Evolutionary conservation across 2,113 vertebrate genomes (phyloP).

Genomic region (Leptodactylus fuscus): DNA sequence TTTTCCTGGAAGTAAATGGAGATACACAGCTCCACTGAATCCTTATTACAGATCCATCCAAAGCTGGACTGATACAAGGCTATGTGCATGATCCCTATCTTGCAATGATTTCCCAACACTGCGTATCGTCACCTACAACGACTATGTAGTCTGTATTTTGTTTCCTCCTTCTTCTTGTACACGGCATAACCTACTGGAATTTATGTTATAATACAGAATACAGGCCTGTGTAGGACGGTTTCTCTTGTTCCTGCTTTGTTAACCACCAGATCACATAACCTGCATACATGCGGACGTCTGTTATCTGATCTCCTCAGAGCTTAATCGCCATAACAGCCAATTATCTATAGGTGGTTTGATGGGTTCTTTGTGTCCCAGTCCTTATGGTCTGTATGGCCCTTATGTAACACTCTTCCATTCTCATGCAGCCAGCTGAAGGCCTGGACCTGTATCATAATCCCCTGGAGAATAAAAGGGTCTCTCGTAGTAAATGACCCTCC

Average conservation of each 20-base stretch:
- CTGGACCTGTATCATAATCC: neutral
- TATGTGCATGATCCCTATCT: no score
- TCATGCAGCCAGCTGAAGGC: neutral
- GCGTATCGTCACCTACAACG: no score
- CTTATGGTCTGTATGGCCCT: neutral
- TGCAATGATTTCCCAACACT: no score
- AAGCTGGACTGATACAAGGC: no score
- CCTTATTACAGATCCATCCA: no score
- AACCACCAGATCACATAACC: neutral
- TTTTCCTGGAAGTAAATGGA: no score
- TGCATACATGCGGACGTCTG: neutral
- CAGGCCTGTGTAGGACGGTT: neutral
- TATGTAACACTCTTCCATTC: neutral
- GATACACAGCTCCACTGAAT: no score
- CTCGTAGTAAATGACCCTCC: neutral
- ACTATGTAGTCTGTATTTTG: no score
- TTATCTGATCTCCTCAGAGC: neutral
- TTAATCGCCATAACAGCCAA: neutral
- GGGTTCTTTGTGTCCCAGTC: neutral
- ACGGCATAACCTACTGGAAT: neutral
- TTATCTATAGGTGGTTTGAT: neutral
- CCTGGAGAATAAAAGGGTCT: neutral
- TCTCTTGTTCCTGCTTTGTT: neutral
- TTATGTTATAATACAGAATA: neutral
- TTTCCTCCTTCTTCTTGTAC: neutral